Percentiles rank a stretch among this genome's conserved stretches.
Evolutionary conservation across 2,888 invertebrate genomes (phyloP).

Genomic region (Caenorhabditis doughertyi): DNA sequence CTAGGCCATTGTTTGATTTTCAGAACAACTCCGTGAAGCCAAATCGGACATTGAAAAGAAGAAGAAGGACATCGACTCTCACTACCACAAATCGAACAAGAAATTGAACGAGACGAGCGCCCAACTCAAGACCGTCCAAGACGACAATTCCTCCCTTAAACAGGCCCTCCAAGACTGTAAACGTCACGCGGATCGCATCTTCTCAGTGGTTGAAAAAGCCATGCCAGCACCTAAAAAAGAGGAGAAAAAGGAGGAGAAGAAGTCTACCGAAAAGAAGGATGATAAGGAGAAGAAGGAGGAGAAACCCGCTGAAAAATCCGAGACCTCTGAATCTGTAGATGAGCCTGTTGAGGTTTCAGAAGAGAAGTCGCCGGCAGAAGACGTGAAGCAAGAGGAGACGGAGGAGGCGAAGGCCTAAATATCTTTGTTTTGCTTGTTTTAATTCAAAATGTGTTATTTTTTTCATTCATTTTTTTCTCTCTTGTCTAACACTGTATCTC

Average conservation of each 20-base stretch:
- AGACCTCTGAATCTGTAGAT: no score
- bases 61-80: slow-evolving; percentile 79
- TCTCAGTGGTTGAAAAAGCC: slow-evolving; percentile 75
- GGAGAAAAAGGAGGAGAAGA: neutral
- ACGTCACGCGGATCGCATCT: slow-evolving; percentile 75
- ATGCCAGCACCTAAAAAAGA: slow-evolving; percentile 66
- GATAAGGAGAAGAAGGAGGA: neutral
- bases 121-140: slow-evolving; percentile 66
- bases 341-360: neutral
- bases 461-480: neutral
- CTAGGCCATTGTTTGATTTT: slow-evolving; percentile 6
- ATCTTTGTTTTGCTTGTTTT: neutral
- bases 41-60: slow-evolving; percentile 76
- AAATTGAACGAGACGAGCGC: slow-evolving; percentile 79
- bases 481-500: neutral
- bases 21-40: slow-evolving; percentile 70
- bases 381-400: neutral
- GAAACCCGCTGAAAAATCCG: neutral
- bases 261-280: neutral
- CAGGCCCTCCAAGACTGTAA: slow-evolving; percentile 75
- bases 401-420: neutral
- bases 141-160: slow-evolving; percentile 75
- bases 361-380: neutral
- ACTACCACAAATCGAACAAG: slow-evolving; percentile 79
- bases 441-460: neutral